Evolutionary conservation across 2,797 vertebrate species (phyloP).

Genomic region (Vireo griseus): DNA sequence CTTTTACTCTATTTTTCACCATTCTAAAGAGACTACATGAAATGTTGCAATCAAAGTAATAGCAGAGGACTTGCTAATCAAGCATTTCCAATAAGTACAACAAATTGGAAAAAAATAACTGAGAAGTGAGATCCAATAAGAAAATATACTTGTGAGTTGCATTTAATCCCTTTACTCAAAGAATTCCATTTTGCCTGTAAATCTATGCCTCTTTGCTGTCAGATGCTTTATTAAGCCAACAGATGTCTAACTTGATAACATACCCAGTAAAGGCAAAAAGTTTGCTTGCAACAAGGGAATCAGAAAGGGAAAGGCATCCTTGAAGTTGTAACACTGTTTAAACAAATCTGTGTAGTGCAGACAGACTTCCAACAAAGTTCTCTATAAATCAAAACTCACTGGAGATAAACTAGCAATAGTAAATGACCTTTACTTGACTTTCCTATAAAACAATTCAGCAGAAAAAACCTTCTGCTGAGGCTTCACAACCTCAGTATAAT

Average conservation of each 20-base stretch:
- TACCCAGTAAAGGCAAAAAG: background rate
- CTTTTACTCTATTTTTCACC: background rate
- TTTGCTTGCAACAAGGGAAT: background rate
- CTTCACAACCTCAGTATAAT: background rate
- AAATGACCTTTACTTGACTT: slow-evolving; percentile 3
- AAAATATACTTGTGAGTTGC: background rate
- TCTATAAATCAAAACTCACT: background rate
- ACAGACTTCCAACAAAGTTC: background rate
- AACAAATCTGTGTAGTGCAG: background rate
- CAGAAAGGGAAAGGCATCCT: background rate
- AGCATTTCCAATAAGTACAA: background rate
- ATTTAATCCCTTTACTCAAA: background rate
- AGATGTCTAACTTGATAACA: background rate
- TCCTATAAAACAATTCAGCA: background rate
- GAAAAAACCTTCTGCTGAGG: background rate
- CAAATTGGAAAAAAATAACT: background rate
- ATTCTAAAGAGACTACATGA: background rate
- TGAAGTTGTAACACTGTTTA: background rate
- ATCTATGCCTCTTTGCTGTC: background rate
- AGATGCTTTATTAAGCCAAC: background rate
- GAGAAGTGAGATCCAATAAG: background rate
- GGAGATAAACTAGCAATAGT: background rate
- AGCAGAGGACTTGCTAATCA: background rate
- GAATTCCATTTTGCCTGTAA: background rate
- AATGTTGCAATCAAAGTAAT: background rate